Percentiles rank a stretch among this genome's conserved stretches.
These are phyloP conservation scores for Fragum sueziense DNA, from an alignment of 2,888 invertebrate species.

Conservation along the genomic window DNA sequence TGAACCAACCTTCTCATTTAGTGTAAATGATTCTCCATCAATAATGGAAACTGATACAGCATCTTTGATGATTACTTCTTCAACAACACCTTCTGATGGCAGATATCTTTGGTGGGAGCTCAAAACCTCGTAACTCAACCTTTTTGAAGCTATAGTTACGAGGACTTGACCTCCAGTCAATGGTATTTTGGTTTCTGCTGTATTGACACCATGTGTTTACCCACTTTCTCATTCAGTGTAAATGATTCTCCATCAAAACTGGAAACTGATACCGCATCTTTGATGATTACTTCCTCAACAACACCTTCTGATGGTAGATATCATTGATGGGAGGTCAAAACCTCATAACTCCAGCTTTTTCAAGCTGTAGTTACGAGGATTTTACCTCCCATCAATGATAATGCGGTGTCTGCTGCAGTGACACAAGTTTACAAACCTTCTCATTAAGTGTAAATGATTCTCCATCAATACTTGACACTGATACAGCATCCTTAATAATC, in stretches of 20 bases:
- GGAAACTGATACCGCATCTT: constrained; percentile 78
- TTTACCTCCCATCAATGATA: too few species aligned
- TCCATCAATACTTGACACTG: constrained; percentile 79
- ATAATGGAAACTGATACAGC: constrained; percentile 77
- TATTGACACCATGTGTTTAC: too few species aligned
- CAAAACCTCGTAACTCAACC: too few species aligned
- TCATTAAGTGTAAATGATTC: constrained; percentile 76
- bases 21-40: constrained; percentile 78
- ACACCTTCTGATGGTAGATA: constrained; percentile 79
- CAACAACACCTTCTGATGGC: constrained; percentile 78
- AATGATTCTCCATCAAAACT: constrained; percentile 80
- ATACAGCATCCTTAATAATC: constrained; percentile 76
- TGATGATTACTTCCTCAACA: constrained; percentile 73
- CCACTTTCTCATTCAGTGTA: constrained; percentile 75
- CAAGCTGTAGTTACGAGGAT: too few species aligned
- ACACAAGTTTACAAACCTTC: too few species aligned
- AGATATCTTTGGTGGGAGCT: too few species aligned
- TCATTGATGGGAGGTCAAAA: too few species aligned
- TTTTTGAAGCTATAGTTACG: too few species aligned
- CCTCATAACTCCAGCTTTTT: too few species aligned
- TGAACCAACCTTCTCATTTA: constrained; percentile 78
- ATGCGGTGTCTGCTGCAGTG: too few species aligned
- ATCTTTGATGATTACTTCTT: constrained; percentile 76
- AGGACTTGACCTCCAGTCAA: too few species aligned
- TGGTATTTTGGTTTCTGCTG: too few species aligned